Base-by-base conservation (phyloP, 2,797 vertebrate genomes). In the Eulemur albifrons region DNA sequence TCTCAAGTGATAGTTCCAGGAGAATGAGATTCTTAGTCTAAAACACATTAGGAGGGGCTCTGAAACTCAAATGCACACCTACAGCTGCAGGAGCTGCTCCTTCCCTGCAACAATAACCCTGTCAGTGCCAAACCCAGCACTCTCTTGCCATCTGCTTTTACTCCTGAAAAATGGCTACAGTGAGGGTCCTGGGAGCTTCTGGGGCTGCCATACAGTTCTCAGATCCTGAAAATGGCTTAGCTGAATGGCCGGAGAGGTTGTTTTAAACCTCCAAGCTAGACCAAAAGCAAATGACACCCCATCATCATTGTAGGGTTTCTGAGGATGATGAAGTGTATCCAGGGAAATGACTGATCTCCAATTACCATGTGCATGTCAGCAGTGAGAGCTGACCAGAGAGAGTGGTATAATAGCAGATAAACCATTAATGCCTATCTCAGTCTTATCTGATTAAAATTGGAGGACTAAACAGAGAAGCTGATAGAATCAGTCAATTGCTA, bases 1-100 rank as follows among this genome's bases (percentile, higher is more conserved):
- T 98, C 98, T 99, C 98, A 98, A 98, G 98, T 98, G 98, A 98
- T 96, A 97, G 93, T 96, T 97, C 76, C 93, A 97, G 95, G 81
- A 98, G 98, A 98, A 98, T 98, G 94, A 98, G 98, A 98, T 97
- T 98, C 95, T 96, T 94, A 95, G 87, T 97, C 97, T 98, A 97
- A 98, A 98, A 98, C 98, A 98, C 97, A 98, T 98, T 95, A 98
- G 97, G 97, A n/a, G 30, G 94, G 85, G 92, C 86, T 90, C 92
- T 32, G 84, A 89, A 97, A 95, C 82, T 96, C 95, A 96, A 82
- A 97, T 80, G 80, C 79, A 89, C 86, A 63, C n/a, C 84, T 86
- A 32, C 5, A 52, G 89, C 32, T 50, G 70, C 3, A 92, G 23
- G 21, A 75, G n/a, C 65, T 14, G 27, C 18, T 35, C 52, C 57